These are phyloP conservation scores for Chaenodraco wilsoni DNA, from an alignment of 2,797 vertebrate species.

Conservation along the genomic window DNA sequence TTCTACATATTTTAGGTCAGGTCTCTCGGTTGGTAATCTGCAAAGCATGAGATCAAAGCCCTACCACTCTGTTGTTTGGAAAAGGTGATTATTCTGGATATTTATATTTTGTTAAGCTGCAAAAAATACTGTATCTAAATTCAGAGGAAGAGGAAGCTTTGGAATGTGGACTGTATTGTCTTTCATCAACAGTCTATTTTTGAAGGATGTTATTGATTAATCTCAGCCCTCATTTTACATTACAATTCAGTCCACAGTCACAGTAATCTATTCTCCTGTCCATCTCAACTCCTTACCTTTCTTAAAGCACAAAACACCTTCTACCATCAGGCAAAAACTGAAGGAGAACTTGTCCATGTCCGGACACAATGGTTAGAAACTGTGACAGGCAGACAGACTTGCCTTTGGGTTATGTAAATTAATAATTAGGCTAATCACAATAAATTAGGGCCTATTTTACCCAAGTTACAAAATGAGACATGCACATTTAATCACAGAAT, in stretches of 20 bases:
- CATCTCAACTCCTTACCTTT: neutral
- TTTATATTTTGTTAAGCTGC: neutral
- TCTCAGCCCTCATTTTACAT: neutral
- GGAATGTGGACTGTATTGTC: neutral
- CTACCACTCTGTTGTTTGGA: neutral
- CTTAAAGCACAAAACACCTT: neutral
- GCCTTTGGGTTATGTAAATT: constrained; percentile 11
- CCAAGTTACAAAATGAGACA: constrained; percentile 9
- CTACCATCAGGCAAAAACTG: neutral
- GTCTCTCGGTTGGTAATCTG: neutral
- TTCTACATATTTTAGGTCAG: neutral
- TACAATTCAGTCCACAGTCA: neutral
- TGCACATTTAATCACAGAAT: neutral
- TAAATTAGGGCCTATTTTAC: constrained; percentile 4
- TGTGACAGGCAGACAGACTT: constrained; percentile 22
- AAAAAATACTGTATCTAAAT: neutral
- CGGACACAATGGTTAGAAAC: neutral
- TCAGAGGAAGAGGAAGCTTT: neutral
- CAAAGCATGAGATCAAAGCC: neutral
- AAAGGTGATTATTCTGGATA: neutral
- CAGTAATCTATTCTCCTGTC: neutral
- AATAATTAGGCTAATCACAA: constrained; percentile 35
- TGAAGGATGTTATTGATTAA: neutral
- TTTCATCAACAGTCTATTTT: neutral
- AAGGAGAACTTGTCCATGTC: neutral